Conservation (phyloP, 2,113 vertebrate species). For the Stictonetta naevosa region DNA sequence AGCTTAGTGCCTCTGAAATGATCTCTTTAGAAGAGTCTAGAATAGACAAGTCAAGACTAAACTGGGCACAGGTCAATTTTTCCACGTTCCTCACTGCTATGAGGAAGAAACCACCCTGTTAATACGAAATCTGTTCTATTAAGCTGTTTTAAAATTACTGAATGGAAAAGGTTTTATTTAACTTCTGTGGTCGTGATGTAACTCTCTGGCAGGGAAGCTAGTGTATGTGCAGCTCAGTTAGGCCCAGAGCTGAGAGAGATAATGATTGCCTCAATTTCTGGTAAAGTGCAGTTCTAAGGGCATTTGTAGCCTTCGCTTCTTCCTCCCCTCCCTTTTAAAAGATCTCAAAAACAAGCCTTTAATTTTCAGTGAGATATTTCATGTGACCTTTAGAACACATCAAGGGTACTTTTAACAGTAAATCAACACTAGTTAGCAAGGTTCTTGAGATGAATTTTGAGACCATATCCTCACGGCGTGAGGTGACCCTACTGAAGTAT, state of each 20-base stretch:
- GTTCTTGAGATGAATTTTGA: not conserved
- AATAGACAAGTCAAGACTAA: slow-evolving; percentile 36
- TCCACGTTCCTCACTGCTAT: not conserved
- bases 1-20: not conserved
- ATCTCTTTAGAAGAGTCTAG: not conserved
- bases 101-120: slow-evolving; percentile 28
- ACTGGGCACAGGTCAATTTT: slow-evolving; percentile 41
- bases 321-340: not conserved
- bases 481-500: not conserved
- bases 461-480: not conserved
- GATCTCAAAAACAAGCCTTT: not conserved
- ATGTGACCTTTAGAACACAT: not conserved
- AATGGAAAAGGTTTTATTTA: slow-evolving; percentile 35
- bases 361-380: not conserved
- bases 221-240: not conserved
- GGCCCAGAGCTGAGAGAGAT: not conserved
- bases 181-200: not conserved
- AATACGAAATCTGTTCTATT: slow-evolving; percentile 27
- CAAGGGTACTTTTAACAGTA: not conserved
- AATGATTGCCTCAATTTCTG: slow-evolving; percentile 28
- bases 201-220: not conserved
- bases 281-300: not conserved
- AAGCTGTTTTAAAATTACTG: slow-evolving; percentile 2
- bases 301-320: not conserved
- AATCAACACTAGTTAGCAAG: not conserved